phyloP scores from a whole-genome alignment of 2,888 invertebrate genomes.

The Cinara cedri region DNA sequence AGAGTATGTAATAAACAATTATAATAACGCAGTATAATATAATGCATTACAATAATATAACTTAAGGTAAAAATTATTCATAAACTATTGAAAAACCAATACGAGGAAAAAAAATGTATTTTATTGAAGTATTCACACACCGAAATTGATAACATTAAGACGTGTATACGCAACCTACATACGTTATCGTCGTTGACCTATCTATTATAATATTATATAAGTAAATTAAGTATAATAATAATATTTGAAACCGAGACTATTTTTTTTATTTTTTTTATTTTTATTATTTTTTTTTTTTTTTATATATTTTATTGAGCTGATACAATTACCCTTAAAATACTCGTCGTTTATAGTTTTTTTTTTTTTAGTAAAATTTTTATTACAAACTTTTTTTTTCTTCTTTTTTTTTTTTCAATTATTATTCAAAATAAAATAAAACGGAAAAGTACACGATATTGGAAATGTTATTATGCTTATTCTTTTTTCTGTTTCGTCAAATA shows the following conservation, averaged over 20 bases:
- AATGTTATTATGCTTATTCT: conserved; percentile 44
- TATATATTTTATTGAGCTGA: conserved; percentile 52
- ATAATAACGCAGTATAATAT: no score
- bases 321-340: conserved; percentile 55
- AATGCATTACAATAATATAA: conserved; percentile 19
- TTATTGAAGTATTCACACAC: conserved; percentile 44
- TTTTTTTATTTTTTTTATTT: conserved; percentile 16
- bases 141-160: conserved; percentile 43
- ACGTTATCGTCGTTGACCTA: conserved; percentile 24
- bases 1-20: conserved; percentile 10
- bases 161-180: conserved; percentile 19
- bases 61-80: conserved; percentile 39
- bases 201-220: no score
- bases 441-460: conserved; percentile 54
- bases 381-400: conserved; percentile 30
- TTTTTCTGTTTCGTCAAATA: conserved; percentile 43
- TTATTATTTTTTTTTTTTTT: neutral
- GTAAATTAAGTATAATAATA: conserved; percentile 31
- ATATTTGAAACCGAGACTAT: conserved; percentile 46
- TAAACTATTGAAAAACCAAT: conserved; percentile 23
- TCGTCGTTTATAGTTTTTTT: conserved; percentile 32
- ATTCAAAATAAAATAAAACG: conserved; percentile 52
- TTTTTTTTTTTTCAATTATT: neutral
- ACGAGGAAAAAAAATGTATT: conserved; percentile 42
- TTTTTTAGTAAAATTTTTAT: conserved; percentile 25